A percentile compares a stretch with the other conserved stretches of the same genome.
Conservation (phyloP, 2,888 invertebrate genomes). For the Cephonodes hylas region DNA sequence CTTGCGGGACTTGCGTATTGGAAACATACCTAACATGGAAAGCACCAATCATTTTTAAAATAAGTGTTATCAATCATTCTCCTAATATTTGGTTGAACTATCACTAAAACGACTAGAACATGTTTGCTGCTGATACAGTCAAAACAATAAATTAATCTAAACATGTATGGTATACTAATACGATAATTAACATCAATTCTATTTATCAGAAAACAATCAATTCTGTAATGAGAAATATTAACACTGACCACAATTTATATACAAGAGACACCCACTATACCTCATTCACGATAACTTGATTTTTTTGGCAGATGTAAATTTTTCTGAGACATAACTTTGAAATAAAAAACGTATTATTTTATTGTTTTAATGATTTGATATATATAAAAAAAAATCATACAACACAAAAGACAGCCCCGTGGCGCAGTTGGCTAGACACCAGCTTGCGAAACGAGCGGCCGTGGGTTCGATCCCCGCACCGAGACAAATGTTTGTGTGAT, state of each 20-base stretch:
- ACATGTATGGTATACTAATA: background rate
- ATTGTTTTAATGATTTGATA: no score
- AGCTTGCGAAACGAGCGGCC: no score
- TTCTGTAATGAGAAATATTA: background rate
- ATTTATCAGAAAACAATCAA: background rate
- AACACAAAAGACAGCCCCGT: no score
- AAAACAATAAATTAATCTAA: constrained; percentile 1
- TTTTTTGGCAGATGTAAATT: no score
- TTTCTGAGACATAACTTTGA: no score
- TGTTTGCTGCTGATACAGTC: background rate
- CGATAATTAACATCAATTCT: background rate
- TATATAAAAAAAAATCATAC: no score
- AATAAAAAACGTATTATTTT: no score
- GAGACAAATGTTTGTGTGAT: no score
- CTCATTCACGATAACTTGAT: no score
- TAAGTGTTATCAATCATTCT: background rate
- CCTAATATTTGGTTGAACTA: constrained; percentile 4
- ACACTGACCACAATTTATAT: background rate
- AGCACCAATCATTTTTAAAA: background rate
- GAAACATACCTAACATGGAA: background rate
- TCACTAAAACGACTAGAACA: constrained; percentile 5
- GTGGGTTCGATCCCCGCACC: no score
- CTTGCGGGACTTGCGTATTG: background rate
- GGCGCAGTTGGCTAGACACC: no score
- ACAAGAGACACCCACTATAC: background rate